Base-by-base conservation (phyloP, 2,113 vertebrate genomes). In the Clarias gariepinus region DNA sequence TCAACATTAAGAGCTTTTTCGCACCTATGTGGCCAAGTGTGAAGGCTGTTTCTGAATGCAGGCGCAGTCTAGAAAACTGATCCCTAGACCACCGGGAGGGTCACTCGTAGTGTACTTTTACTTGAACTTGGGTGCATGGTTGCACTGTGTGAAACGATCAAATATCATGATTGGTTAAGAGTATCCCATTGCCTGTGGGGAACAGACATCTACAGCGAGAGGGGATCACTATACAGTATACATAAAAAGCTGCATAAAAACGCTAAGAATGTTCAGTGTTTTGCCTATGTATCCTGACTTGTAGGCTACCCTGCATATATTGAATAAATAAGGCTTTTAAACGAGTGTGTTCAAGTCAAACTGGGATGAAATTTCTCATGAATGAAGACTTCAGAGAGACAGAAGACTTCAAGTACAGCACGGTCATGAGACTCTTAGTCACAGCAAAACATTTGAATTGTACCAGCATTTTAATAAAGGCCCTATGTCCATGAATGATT, bases 21-120 rank as follows among this genome's bases (percentile, higher is more conserved):
- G 18, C 47, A 77, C 47, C 47, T 77, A 77, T 77, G 74, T 77
- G 25, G 52, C 74, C n/a, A 30, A 77, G 74, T 28, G 47, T 55
- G 25, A 55, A 55, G 74, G 13, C 47, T 77, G 74, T 55, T 77
- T 55, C 74, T 18, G 47, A 55, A 18, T 52, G 6, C 52, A 77
- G 47, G 25, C 25, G 15, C 74, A 77, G 41, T 76, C 23, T 47
- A 53, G 73, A 15, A 52, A 76, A 28, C 74, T 55, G 47, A 77
- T 28, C 52, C 55, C 25, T 18, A 9, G 25, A 55, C 30, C 33
- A 41, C 30, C 30, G 0, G 69, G 69, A 19, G 68, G 69, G 6
- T 77, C 41, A 55, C 52, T 28, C 5, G 0, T 18, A 77, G 47
- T 77, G 52, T 77, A 77, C 74, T 76, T 76, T 76, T 76, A 47